Conservation (phyloP, 2,888 invertebrate species). For the Caenorhabditis drosophilae region DNA sequence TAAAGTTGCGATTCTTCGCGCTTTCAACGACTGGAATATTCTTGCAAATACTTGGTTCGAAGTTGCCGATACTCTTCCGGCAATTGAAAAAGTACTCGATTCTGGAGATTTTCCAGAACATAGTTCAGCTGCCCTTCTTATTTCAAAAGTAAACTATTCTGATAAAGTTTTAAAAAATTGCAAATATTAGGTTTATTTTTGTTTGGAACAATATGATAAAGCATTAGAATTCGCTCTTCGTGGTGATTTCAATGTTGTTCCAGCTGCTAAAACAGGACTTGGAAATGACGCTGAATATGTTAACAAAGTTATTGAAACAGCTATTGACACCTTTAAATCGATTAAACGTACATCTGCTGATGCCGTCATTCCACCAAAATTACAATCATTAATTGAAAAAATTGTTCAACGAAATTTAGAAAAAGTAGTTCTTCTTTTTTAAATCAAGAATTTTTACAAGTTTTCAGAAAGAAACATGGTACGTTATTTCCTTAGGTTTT, state of each 20-base stretch:
- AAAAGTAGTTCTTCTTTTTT: conserved; percentile 5
- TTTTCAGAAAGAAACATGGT: conserved; percentile 19
- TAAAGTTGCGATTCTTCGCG: conserved; percentile 24
- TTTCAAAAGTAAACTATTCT: conserved; percentile 34
- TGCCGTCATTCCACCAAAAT: not conserved
- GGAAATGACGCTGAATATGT: conserved; percentile 33
- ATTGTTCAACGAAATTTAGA: conserved; percentile 34
- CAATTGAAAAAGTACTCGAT: conserved; percentile 22
- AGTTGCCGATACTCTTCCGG: conserved; percentile 33
- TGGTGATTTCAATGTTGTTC: conserved; percentile 32
- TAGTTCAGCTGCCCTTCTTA: conserved; percentile 20
- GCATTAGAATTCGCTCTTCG: conserved; percentile 32
- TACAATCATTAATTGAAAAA: conserved; percentile 17
- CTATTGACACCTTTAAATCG: conserved; percentile 22
- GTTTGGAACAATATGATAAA: conserved; percentile 33
- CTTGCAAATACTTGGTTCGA: conserved; percentile 35
- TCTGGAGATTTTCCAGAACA: conserved; percentile 19
- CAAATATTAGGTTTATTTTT: too few species aligned
- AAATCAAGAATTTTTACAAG: not conserved
- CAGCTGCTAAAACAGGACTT: conserved; percentile 12
- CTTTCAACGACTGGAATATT: conserved; percentile 37
- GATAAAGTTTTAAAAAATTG: too few species aligned
- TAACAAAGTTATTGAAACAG: conserved; percentile 32
- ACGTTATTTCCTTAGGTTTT: conserved; percentile 89
- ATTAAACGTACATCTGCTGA: not conserved